A percentile compares a stretch with the other conserved stretches of the same genome.
Evolutionary conservation across 2,888 invertebrate genomes (phyloP).

Genomic region (Caenorhabditis afra): DNA sequence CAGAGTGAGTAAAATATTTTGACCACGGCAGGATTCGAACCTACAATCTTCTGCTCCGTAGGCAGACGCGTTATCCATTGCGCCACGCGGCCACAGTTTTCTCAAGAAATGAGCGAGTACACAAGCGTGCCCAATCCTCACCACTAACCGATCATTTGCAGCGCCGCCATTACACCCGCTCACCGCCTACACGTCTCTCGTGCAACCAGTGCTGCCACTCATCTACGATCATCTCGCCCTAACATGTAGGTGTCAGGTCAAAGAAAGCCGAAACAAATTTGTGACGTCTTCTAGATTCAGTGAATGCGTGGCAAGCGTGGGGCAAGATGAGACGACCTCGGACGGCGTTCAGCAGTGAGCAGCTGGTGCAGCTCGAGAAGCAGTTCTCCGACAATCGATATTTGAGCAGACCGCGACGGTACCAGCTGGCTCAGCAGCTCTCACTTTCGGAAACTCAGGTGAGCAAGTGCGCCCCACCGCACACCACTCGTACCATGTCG

Average conservation of each 20-base stretch:
- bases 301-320: slow-evolving; percentile 80
- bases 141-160: slow-evolving; percentile 5
- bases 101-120: too few species aligned
- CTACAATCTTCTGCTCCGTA: slow-evolving; percentile 81
- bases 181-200: slow-evolving; percentile 33
- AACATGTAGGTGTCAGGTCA: slow-evolving; percentile 31
- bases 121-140: background rate
- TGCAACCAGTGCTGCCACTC: slow-evolving; percentile 60
- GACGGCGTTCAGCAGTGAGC: slow-evolving; percentile 98
- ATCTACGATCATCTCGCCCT: slow-evolving; percentile 72
- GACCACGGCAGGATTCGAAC: slow-evolving; percentile 80
- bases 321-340: slow-evolving; percentile 92
- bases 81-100: slow-evolving; percentile 55
- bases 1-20: slow-evolving; percentile 44
- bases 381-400: slow-evolving; percentile 99
- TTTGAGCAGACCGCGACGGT: slow-evolving; percentile 95
- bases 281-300: slow-evolving; percentile 62
- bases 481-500: slow-evolving; percentile 86
- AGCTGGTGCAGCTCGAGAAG: slow-evolving; percentile 95
- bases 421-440: slow-evolving; percentile 96
- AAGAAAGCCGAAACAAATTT: background rate
- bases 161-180: slow-evolving; percentile 27
- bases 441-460: slow-evolving; percentile 99
- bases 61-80: slow-evolving; percentile 79
- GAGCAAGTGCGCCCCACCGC: slow-evolving; percentile 18